A percentile compares a stretch with the other conserved stretches of the same genome.
Evolutionary conservation across 2,888 invertebrate species (phyloP).

Genomic region (Timema podura): DNA sequence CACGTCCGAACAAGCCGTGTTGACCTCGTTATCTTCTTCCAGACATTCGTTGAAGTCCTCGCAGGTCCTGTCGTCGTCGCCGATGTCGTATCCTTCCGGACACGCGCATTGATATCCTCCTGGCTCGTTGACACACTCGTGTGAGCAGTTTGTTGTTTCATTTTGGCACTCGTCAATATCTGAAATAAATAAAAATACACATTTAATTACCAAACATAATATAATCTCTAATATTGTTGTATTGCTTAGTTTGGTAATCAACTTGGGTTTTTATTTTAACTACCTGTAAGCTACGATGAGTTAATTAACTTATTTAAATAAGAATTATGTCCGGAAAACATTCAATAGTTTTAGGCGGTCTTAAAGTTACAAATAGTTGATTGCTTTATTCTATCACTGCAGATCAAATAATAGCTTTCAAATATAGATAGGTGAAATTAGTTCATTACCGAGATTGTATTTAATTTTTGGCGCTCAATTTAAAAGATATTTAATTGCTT

Average conservation of each 20-base stretch:
- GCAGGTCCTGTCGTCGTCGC: slow-evolving; percentile 40
- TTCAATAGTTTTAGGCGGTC: too few relatives aligned
- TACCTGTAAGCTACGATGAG: neutral
- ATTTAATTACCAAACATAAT: neutral
- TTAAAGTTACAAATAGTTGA: too few relatives aligned
- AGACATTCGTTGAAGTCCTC: slow-evolving; percentile 33
- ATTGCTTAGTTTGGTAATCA: neutral
- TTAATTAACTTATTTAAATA: neutral
- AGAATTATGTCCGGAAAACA: too few relatives aligned
- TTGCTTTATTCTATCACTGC: too few relatives aligned
- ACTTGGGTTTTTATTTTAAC: neutral
- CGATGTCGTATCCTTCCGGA: slow-evolving; percentile 43
- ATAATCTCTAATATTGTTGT: neutral
- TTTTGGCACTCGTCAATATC: slow-evolving; percentile 40
- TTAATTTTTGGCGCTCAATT: too few relatives aligned
- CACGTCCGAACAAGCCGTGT: slow-evolving; percentile 47
- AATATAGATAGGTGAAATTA: too few relatives aligned
- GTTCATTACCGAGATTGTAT: too few relatives aligned
- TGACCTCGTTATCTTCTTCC: slow-evolving; percentile 22
- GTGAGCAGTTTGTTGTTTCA: slow-evolving; percentile 40
- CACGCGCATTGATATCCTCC: slow-evolving; percentile 53
- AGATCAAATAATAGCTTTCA: too few relatives aligned
- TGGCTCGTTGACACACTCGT: slow-evolving; percentile 40
- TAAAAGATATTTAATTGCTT: too few relatives aligned
- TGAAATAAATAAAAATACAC: slow-evolving; percentile 22